Evolutionary conservation across 1,140 invertebrate genomes (phyloP).

Genomic region (Drosophila jambulina): DNA sequence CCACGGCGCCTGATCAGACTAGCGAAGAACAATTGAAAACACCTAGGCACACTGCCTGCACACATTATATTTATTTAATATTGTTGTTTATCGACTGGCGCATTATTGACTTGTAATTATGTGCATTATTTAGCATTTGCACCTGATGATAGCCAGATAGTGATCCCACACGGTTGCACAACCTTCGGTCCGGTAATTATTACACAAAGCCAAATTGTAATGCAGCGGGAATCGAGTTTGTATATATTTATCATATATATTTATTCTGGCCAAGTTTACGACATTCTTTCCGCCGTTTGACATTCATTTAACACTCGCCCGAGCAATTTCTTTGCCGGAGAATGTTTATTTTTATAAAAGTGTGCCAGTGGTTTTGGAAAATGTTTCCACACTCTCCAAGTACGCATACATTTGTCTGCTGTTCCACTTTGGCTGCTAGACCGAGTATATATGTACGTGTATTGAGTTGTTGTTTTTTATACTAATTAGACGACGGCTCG

Average conservation of each 20-base stretch:
- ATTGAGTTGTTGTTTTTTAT: slow-evolving; percentile 32
- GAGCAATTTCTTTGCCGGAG: slow-evolving; percentile 4
- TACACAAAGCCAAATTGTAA: slow-evolving; percentile 11
- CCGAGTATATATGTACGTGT: slow-evolving; percentile 1
- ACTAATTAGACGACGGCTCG: slow-evolving; percentile 59
- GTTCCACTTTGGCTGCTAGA: slow-evolving; percentile 47
- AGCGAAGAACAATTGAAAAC: slow-evolving; percentile 33
- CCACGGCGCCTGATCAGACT: slow-evolving; percentile 17
- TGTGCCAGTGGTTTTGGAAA: slow-evolving; percentile 61
- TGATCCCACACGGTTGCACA: slow-evolving; percentile 36
- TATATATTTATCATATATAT: neutral
- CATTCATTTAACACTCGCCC: slow-evolving; percentile 61
- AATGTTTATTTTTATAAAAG: slow-evolving; percentile 69
- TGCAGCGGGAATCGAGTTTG: neutral
- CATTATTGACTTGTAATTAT: slow-evolving; percentile 74
- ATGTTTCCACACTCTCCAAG: slow-evolving; percentile 26
- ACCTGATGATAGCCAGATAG: slow-evolving; percentile 29
- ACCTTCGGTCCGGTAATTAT: slow-evolving; percentile 14
- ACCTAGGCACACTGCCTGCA: slow-evolving; percentile 23
- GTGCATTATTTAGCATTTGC: slow-evolving; percentile 77
- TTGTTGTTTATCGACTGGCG: slow-evolving; percentile 45
- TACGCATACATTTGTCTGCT: slow-evolving; percentile 16
- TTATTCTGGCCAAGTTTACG: slow-evolving; percentile 16
- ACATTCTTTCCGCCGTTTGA: slow-evolving; percentile 25
- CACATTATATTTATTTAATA: slow-evolving; percentile 27